Evolutionary conservation across 2,797 vertebrate species (phyloP), one percentile per base, ranked within the genome.

Genomic region (Netta rufina): DNA sequence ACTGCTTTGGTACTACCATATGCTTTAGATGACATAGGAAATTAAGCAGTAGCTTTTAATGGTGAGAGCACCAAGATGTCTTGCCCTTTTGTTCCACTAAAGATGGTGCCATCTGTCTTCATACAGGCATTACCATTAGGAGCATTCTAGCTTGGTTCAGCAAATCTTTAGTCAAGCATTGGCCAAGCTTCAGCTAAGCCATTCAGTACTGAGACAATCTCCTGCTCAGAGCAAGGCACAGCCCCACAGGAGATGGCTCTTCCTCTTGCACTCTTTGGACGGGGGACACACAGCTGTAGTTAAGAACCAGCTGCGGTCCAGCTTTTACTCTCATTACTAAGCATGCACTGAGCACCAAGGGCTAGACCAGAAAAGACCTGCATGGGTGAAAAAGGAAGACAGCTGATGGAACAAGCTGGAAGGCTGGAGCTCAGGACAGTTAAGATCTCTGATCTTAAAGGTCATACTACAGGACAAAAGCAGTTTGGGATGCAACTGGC

Each of bases 81-180:
- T 57, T 14, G 30, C 64, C 49, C 62, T 73, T 76, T 20, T 1
- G 5, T 7, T 28, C 49, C 28, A 36, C 33, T 39, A 36, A 21
- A n/a, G 32, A 54, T 5, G 5, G 28, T 11, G 22, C 7, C 7
- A 4, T 1, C 70, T 88, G 67, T 15, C 71, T 36, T 36, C 74
- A 13, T 0, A 32, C 41, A 19, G 62, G 11, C 27, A 5, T 16
- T 3, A 56, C 36, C 24, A 0, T 2, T 1, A 16, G 8, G 39
- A 53, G 47, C 66, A 25, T 24, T 57, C 72, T 5, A 30, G 30
- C 36, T 74, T 58, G 33, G 64, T 38, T 53, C 80, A 79, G 85
- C 41, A 64, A 65, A 20, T 71, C 47, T 32, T 77, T 28, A 75
- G 45, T 14, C 41, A 86, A 28, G 51, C 6, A 45, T 1, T 67